Evolutionary conservation across 2,797 vertebrate genomes (phyloP).

Genomic region (Acanthis flammea): DNA sequence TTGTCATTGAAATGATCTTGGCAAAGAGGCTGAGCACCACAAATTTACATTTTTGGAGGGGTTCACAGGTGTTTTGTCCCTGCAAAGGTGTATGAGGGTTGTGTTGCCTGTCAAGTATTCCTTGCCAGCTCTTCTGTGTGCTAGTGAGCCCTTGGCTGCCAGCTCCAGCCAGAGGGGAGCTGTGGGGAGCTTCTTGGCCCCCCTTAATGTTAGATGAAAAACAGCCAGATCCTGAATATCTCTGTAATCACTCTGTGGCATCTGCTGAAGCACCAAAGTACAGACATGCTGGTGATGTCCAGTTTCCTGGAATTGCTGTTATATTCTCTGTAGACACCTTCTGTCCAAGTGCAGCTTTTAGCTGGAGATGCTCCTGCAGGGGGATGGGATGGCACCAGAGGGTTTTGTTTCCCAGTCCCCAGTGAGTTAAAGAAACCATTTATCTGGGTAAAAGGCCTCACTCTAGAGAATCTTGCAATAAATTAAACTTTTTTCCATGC

Average conservation of each 20-base stretch:
- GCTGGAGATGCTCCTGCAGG: neutral
- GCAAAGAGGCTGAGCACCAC: neutral
- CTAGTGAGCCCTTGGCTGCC: neutral
- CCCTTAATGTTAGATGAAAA: neutral
- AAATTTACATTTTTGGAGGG: neutral
- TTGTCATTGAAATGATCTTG: accelerated
- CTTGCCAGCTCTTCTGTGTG: neutral
- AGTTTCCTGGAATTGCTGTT: neutral
- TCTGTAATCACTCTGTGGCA: neutral
- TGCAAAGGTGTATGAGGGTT: neutral
- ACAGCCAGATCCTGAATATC: neutral
- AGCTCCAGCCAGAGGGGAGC: neutral
- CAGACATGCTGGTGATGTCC: neutral
- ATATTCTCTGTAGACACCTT: neutral
- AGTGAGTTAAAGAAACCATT: neutral
- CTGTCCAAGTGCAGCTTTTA: neutral
- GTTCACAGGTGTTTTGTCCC: neutral
- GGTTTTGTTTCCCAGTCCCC: neutral
- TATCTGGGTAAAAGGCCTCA: neutral
- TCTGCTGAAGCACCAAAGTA: neutral
- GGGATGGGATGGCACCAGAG: neutral
- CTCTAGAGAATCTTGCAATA: neutral
- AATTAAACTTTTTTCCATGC: neutral
- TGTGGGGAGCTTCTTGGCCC: neutral
- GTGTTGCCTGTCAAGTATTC: neutral